Conservation (phyloP, 1,140 invertebrate species). For the Diorhabda sublineata region DNA sequence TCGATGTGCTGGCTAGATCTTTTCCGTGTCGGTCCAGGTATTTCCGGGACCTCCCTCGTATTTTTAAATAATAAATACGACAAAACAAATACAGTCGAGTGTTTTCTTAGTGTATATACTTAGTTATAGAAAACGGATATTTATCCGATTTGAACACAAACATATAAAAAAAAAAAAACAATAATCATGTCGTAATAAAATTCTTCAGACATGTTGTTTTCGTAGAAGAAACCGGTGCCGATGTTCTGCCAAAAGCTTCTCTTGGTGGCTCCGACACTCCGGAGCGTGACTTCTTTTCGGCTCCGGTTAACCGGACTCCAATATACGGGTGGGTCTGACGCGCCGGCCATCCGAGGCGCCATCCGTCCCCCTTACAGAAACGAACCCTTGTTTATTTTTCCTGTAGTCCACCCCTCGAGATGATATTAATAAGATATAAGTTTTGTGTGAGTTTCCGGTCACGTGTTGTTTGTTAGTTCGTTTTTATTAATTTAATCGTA, state of each 20-base stretch:
- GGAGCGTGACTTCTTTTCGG: neutral
- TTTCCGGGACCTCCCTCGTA: too few species aligned
- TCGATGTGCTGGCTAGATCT: too few species aligned
- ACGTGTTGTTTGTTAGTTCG: neutral
- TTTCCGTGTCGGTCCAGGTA: too few species aligned
- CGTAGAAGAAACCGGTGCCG: neutral
- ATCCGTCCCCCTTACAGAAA: neutral
- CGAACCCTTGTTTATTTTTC: neutral
- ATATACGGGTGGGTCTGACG: neutral
- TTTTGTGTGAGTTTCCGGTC: neutral
- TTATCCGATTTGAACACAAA: too few species aligned
- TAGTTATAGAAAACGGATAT: too few species aligned
- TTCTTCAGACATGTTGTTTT: constrained; percentile 1
- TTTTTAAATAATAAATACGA: too few species aligned
- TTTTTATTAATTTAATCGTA: too few species aligned
- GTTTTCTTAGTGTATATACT: too few species aligned
- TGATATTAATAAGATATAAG: neutral
- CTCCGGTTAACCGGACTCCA: neutral
- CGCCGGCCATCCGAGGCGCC: neutral
- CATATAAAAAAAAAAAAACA: too few species aligned
- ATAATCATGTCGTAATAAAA: neutral
- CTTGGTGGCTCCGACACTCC: neutral
- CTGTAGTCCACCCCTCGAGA: neutral
- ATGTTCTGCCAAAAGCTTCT: neutral
- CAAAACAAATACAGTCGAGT: too few species aligned